phyloP scores from a whole-genome alignment of 2,797 vertebrate species.

The Gallinago nigripennis region DNA sequence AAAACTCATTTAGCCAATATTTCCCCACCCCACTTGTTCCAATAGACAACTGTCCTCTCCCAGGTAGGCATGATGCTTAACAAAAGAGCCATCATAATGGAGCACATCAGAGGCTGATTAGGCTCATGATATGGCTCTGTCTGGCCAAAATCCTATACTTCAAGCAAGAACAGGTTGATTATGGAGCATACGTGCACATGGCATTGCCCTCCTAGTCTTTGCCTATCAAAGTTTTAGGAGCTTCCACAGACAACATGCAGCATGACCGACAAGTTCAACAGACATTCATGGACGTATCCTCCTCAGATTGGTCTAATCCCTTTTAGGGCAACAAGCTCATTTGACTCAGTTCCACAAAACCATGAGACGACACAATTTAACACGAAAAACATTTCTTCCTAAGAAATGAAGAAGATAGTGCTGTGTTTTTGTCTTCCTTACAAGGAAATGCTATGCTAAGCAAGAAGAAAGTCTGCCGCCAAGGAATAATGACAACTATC shows the following conservation, averaged over 20 bases:
- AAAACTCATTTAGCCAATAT: not conserved
- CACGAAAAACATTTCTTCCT: not conserved
- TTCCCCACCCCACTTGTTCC: not conserved
- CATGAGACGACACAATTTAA: not conserved
- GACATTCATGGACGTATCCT: not conserved
- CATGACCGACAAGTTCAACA: not conserved
- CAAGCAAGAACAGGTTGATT: not conserved
- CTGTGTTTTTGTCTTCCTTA: not conserved
- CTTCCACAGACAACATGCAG: not conserved
- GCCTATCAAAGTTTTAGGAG: not conserved
- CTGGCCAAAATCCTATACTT: not conserved
- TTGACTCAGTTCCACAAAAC: conserved; percentile 1
- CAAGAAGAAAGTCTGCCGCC: not conserved
- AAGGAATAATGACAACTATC: conserved; percentile 16
- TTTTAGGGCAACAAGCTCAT: not conserved
- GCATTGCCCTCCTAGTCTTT: not conserved
- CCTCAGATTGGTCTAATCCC: not conserved
- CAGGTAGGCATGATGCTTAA: not conserved
- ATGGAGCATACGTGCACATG: fast-evolving
- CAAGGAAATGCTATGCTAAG: conserved; percentile 26
- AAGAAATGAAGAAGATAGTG: not conserved
- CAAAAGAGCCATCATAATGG: not conserved
- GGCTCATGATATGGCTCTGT: not conserved
- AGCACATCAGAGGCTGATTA: not conserved
- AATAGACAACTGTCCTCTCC: not conserved